phyloP scores from a whole-genome alignment of 2,113 vertebrate species.

The Plecotus auritus region DNA sequence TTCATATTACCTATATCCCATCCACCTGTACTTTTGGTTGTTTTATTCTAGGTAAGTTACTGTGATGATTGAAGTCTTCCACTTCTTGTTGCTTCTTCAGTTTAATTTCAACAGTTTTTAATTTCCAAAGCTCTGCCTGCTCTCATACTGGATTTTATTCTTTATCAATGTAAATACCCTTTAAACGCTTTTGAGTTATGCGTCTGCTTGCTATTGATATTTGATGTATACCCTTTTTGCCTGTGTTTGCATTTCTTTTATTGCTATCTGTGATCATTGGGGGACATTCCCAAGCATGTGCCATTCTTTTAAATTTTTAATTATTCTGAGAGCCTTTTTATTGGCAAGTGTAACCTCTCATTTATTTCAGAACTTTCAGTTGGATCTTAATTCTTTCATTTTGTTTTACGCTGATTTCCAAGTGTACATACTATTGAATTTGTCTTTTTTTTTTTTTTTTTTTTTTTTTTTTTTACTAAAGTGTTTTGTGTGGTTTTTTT shows the following conservation, averaged over 20 bases:
- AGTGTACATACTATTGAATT: background rate
- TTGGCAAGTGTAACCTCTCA: background rate
- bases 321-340: background rate
- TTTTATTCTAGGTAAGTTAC: background rate
- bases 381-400: background rate
- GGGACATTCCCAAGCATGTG: background rate
- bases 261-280: background rate
- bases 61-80: background rate
- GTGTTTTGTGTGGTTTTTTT: background rate
- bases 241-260: background rate
- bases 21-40: background rate
- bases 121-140: background rate
- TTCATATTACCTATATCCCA: background rate
- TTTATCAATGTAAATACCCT: background rate
- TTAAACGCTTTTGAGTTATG: background rate
- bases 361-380: background rate
- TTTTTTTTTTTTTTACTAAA: background rate
- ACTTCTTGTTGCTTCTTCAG: background rate
- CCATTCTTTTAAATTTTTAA: background rate
- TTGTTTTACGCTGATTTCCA: background rate
- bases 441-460: background rate
- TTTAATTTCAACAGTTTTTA: background rate
- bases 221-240: background rate
- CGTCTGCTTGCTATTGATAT: constrained; percentile 25
- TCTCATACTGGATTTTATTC: background rate